Conservation (phyloP, 2,113 vertebrate species). For the Syngnathus typhle region DNA sequence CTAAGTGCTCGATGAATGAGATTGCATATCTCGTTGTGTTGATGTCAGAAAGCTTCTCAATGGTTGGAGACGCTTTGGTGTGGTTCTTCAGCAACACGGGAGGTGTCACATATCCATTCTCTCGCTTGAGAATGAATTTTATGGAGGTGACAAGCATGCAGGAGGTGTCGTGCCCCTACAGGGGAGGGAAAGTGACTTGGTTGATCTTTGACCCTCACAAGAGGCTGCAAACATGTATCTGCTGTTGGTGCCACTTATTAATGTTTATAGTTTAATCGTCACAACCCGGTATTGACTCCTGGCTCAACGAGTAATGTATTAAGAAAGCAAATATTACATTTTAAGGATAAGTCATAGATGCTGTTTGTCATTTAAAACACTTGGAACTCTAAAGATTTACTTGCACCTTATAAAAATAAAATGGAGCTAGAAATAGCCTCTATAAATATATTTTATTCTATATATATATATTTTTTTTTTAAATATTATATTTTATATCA, state of each 20-base stretch:
- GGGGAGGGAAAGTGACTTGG: not conserved
- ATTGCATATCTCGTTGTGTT: slow-evolving; percentile 21
- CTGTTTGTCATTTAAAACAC: not conserved
- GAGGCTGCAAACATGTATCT: not conserved
- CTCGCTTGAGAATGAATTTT: not conserved
- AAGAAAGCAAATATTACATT: not conserved
- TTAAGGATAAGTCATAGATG: not conserved
- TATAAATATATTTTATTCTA: too few relatives aligned
- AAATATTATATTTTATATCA: too few relatives aligned
- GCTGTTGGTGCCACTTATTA: not conserved
- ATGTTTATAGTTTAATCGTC: too few relatives aligned
- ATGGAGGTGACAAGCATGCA: not conserved
- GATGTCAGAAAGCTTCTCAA: not conserved
- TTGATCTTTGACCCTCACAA: not conserved
- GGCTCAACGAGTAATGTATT: not conserved
- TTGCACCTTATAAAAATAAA: not conserved
- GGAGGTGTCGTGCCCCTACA: not conserved
- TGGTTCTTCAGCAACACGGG: too few relatives aligned
- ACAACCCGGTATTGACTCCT: too few relatives aligned
- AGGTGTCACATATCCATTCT: not conserved
- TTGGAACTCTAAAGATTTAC: not conserved
- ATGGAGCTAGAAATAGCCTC: not conserved
- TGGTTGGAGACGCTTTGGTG: not conserved
- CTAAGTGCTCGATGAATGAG: slow-evolving; percentile 58
- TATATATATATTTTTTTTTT: too few relatives aligned